Conservation (phyloP, 2,797 vertebrate species). For the Brachyrhaphis roseni region DNA sequence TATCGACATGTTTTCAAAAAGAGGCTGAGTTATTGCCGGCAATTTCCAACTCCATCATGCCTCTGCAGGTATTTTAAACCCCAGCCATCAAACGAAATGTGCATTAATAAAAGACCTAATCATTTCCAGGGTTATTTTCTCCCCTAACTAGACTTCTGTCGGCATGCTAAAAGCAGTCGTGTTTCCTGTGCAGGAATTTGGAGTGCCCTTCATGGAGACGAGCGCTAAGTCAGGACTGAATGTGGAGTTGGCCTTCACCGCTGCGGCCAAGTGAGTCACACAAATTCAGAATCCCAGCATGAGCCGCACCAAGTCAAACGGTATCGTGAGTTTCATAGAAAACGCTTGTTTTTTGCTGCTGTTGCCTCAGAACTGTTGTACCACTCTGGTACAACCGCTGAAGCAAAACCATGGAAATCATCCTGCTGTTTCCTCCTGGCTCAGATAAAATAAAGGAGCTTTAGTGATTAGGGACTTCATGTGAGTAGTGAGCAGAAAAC, state of each 20-base stretch:
- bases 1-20: background rate
- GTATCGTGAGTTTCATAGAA: background rate
- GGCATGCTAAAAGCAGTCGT: slow-evolving; percentile 6
- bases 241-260: slow-evolving; percentile 91
- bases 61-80: slow-evolving; percentile 1
- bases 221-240: slow-evolving; percentile 92
- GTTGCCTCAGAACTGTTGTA: background rate
- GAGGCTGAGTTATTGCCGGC: slow-evolving; percentile 17
- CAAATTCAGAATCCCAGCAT: slow-evolving; percentile 11
- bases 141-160: background rate
- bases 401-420: background rate
- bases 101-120: background rate
- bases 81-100: background rate
- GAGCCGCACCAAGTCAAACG: background rate
- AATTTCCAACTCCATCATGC: slow-evolving; percentile 6
- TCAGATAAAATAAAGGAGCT: background rate
- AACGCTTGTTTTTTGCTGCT: background rate
- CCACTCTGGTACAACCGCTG: too few relatives aligned
- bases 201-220: slow-evolving; percentile 95
- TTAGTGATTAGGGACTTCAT: background rate
- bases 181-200: slow-evolving; percentile 85
- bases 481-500: background rate
- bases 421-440: background rate
- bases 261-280: slow-evolving; percentile 90
- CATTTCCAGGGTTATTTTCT: slow-evolving; percentile 14